Evolutionary conservation across 1,140 invertebrate genomes (phyloP), one percentile per base, ranked within the genome.

Genomic region (Schlechtendalia chinensis): DNA sequence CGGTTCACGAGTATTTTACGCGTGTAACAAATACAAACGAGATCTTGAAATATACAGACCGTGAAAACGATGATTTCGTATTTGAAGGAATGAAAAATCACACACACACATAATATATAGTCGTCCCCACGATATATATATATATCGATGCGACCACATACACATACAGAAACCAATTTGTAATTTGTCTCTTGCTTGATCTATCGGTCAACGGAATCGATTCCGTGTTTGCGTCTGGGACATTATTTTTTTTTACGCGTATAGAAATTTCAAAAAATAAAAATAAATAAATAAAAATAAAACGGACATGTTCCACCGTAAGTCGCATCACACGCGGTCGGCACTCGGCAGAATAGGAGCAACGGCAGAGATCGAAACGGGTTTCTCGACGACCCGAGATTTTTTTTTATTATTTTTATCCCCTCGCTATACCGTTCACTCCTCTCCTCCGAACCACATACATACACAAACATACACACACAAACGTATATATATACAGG

Each of bases 181-280:
- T 77, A 77, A 77, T 77, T 77, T 77, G 74, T 77, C 74, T 77
- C 32, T n/a, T 77, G 56, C 29, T 77, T 77, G 74, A 77, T 77
- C 53, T 77, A 77, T 77, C n/a, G 74, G 27, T 22, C 32, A 77
- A 45, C 53, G n/a, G 74, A 58, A 77, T 77, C 56, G 22, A 58
- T 77, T 59, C 16, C 56, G 56, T 77, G 74, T 77, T 59, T 32
- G 56, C 39, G 75, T 79, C 58, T 63, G 75, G 22, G 56, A 79
- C 32, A 39, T 61, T 32, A 61, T 61, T 77, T 79, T 77, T 77
- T 79, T 79, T 79, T 59, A 45, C 53, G 0, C 24, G 14, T 58
- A 50, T 50, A 39, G 32, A 39, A 39, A 39, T 39, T n/a, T 45
- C 10, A 45, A 5, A 45, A 45, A 39, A 50, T 50, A 39, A 4